phyloP scores from a whole-genome alignment of 2,113 vertebrate species.

The Sardina pilchardus region DNA sequence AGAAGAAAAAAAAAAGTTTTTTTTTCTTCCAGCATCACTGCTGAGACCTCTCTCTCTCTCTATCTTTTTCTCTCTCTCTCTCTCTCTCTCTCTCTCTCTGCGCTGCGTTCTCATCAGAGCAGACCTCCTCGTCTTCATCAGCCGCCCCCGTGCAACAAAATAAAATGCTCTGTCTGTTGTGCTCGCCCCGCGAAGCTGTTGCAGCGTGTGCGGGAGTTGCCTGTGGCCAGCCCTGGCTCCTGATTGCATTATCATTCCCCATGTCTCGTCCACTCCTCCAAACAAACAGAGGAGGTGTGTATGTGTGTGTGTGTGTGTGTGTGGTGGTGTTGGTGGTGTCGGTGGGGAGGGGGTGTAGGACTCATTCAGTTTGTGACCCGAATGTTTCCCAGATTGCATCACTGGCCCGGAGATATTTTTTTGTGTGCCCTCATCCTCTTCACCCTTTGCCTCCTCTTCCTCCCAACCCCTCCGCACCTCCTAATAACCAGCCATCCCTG shows the following conservation, averaged over 20 bases:
- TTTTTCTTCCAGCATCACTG: background rate
- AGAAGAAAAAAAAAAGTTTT: background rate
- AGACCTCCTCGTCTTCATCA: background rate
- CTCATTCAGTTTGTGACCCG: constrained; percentile 38
- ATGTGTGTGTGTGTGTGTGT: too few relatives aligned
- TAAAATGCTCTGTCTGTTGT: background rate
- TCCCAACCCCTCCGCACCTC: background rate
- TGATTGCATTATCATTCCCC: constrained; percentile 32
- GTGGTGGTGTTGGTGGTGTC: too few relatives aligned
- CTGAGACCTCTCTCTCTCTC: background rate
- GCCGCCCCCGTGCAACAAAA: background rate
- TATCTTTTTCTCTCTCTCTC: background rate
- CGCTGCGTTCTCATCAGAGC: constrained; percentile 18
- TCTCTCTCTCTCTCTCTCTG: too few relatives aligned
- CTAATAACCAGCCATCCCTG: constrained; percentile 15
- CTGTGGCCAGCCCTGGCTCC: background rate
- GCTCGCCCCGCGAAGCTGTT: background rate
- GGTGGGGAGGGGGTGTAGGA: background rate
- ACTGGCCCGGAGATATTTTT: constrained; percentile 26
- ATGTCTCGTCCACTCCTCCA: background rate
- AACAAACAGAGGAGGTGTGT: constrained; percentile 10
- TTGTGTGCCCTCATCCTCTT: background rate
- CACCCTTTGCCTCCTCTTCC: constrained; percentile 12
- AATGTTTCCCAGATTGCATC: constrained; percentile 60
- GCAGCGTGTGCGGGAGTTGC: background rate